Evolutionary conservation across 37 sponge, comb jelly and placozoan genomes (phyloP).

Genomic region (Chondrilla cf. caribensis): DNA sequence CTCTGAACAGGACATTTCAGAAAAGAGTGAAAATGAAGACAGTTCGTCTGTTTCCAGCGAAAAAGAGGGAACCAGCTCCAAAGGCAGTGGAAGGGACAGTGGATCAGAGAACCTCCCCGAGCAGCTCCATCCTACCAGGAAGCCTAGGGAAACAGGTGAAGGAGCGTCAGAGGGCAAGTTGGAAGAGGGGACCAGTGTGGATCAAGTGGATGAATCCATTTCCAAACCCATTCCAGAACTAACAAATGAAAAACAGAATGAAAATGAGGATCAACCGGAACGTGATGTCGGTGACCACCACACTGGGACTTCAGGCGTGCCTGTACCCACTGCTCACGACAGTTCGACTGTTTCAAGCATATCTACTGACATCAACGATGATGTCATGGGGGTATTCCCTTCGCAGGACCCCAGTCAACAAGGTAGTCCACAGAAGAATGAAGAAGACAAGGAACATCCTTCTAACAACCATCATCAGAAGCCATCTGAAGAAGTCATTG

Average conservation of each 20-base stretch:
- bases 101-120: background rate
- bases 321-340: no score
- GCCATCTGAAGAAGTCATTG: background rate
- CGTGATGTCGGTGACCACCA: background rate
- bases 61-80: no score
- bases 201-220: no score
- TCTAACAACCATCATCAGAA: background rate
- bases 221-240: background rate
- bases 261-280: background rate
- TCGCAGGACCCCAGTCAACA: no score
- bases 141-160: background rate
- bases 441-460: no score
- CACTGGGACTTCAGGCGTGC: background rate
- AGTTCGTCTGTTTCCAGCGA: background rate
- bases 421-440: no score
- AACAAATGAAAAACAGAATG: background rate
- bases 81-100: no score
- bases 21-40: background rate
- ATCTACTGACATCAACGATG: slow-evolving; percentile 5
- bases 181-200: no score
- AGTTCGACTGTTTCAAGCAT: background rate
- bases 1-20: background rate
- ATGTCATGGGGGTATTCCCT: no score
- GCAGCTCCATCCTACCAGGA: background rate
- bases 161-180: background rate